These are phyloP conservation scores for Siniperca undulata DNA, from an alignment of 2,797 vertebrate species.

Conservation along the genomic window DNA sequence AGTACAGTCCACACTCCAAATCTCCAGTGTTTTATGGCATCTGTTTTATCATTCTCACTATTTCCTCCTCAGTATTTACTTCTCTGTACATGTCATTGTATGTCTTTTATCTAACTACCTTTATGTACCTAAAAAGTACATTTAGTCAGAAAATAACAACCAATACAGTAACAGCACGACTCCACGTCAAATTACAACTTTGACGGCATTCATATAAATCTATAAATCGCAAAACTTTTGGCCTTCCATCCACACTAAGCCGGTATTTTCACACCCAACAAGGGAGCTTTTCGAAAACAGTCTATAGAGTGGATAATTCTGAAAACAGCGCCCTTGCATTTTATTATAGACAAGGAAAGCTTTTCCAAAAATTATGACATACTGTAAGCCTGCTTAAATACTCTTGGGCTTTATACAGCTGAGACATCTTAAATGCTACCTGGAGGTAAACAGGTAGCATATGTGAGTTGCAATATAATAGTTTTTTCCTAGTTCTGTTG, in stretches of 20 bases:
- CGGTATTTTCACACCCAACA: not conserved
- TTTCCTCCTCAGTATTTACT: constrained; percentile 16
- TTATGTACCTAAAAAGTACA: not conserved
- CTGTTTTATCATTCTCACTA: constrained; percentile 29
- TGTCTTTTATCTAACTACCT: not conserved
- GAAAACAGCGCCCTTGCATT: not conserved
- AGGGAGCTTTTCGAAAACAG: not conserved
- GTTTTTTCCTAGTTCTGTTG: not conserved
- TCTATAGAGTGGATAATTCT: not conserved
- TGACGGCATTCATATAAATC: not conserved
- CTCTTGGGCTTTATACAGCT: not conserved
- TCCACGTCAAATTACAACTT: not conserved
- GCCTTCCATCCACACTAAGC: not conserved
- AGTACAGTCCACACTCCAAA: not conserved
- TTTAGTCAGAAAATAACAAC: not conserved
- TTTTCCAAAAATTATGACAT: not conserved
- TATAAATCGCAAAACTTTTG: not conserved
- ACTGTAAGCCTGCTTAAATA: not conserved
- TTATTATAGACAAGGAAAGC: not conserved
- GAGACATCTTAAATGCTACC: constrained; percentile 10
- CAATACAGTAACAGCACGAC: not conserved
- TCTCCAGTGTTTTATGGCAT: constrained; percentile 9
- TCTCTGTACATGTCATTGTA: not conserved
- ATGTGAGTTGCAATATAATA: constrained; percentile 9
- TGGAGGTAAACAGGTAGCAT: not conserved